A percentile compares a stretch with the other conserved stretches of the same genome.
These are phyloP conservation scores for Adelognathus sp. DNA, from an alignment of 2,888 invertebrate species.

Conservation along the genomic window DNA sequence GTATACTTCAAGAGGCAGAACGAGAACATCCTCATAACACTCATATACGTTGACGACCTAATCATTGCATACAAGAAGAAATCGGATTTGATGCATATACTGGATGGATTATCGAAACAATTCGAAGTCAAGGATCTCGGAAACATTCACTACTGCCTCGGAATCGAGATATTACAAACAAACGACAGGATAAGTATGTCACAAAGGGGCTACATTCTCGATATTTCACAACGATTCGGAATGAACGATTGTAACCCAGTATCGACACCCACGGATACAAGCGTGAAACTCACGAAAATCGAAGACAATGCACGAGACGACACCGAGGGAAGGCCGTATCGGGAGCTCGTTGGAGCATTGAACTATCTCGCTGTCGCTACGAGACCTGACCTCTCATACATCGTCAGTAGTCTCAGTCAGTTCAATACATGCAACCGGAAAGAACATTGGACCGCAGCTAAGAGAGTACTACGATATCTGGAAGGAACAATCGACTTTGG, in stretches of 20 bases:
- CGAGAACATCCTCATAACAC: neutral
- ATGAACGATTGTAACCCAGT: conserved; percentile 1
- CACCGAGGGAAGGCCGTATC: conserved; percentile 25
- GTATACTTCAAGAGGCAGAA: conserved; percentile 2
- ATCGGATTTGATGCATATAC: neutral
- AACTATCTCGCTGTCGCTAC: conserved; percentile 18
- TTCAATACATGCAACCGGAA: conserved; percentile 1
- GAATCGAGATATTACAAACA: neutral
- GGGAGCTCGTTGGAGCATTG: conserved; percentile 14
- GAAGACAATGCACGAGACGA: neutral
- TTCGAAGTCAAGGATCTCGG: conserved; percentile 22
- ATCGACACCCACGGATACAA: conserved; percentile 6
- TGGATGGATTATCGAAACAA: neutral
- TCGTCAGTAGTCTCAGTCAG: conserved; percentile 10
- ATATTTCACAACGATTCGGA: neutral
- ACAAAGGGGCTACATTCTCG: neutral
- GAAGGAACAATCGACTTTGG: conserved; percentile 5
- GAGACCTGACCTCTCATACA: conserved; percentile 19
- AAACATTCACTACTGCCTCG: neutral
- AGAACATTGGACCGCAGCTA: conserved; percentile 19
- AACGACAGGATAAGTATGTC: neutral
- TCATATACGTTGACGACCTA: conserved; percentile 33
- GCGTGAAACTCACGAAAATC: neutral
- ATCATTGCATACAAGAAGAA: conserved; percentile 8
- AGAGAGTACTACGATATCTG: neutral